Evolutionary conservation across 2,888 invertebrate species (phyloP), one percentile per base, ranked within the genome.

Genomic region (Phyllotreta cruciferae): DNA sequence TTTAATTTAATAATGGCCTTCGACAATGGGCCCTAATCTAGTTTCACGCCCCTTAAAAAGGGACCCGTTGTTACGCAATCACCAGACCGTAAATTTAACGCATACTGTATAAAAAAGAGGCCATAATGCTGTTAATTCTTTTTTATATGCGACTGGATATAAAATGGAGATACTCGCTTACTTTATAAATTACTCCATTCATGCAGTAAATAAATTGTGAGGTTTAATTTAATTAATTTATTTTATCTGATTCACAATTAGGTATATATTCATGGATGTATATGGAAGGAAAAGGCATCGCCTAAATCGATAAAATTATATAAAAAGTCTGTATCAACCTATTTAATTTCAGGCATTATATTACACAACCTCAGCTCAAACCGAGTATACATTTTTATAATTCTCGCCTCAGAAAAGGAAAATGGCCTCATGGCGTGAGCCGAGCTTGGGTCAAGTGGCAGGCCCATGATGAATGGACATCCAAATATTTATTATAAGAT

Each of bases 21-120:
- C 71, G 69, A 77, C 77, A 77, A 77, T 77, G 67, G 71, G 71
- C 67, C 64, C 67, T 75, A 77, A 77, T 77, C 77, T 76, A 74
- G 76, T 75, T 77, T 77, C 75, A 77, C 77, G 77, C 77, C 77
- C 75, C 70, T 74, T 60, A 69, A 72, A 72, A 74, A 71, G 66
- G 66, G 63, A 65, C 53, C 71, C 68, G 71, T 73, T 73, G 74
- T 74, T 72, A 70, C 62, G 63, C 66, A 70, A 56, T 66, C 75
- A 66, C 65, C 63, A 73, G 74, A 74, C 71, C 76, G 75, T 75
- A 70, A 76, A 75, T 70, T 67, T 70, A 72, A 73, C 71, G 71
- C 68, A 70, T 71, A 24, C 24, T 24, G 2, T 24, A 24, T 24
- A 73, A 73, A 74, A 73, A 74, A 64, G 68, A 67, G 71, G 66